Evolutionary conservation across 2,797 vertebrate species (phyloP), one percentile per base, ranked within the genome.

Genomic region (Hydrolagus colliei): DNA sequence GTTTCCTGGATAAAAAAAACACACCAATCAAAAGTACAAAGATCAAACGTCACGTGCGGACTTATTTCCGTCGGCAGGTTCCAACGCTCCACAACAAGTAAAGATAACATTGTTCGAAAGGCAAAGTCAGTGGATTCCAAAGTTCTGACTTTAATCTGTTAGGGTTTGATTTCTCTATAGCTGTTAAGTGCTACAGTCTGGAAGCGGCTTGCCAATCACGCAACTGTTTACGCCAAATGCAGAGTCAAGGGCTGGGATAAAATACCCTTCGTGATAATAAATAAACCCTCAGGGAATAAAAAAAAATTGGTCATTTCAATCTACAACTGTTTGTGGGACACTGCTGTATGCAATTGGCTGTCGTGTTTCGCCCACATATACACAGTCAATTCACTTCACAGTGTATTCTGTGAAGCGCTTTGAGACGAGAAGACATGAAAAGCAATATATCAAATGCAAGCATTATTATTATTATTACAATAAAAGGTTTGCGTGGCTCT

Each of bases 1-100:
- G 87, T 95, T 95, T 89, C 89, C 97, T 98, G 89, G 0, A 9
- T 85, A 18, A 13, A 85, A 32, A 73, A 68, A 22, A 13, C n/a
- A 72, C 13, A 73, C 11, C 22, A 18, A 73, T 73, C 4, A 85
- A 59, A 72, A 67, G 32, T 41, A 4, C 85, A 86, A 71, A 62
- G 11, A 16, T 62, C 5, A 73, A 72, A 72, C 72, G 62, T 73
- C 32, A 84, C 9, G 9, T 13, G 71, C 65, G 12, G 35, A 9
- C 18, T n/a, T 35, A 71, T 52, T 11, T 41, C 35, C 11, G 3
- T 16, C 41, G 14, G 16, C 5, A 68, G 32, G 13, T 1, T 41
- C 27, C 65, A 80, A 32, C 61, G 63, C 62, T 11, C 2, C 22
- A 13, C 16, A 65, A 13, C 62, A 80, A 80, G 67, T 27, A 18